phyloP scores from a whole-genome alignment of 2,888 invertebrate species.

The Epirrita christyi region DNA sequence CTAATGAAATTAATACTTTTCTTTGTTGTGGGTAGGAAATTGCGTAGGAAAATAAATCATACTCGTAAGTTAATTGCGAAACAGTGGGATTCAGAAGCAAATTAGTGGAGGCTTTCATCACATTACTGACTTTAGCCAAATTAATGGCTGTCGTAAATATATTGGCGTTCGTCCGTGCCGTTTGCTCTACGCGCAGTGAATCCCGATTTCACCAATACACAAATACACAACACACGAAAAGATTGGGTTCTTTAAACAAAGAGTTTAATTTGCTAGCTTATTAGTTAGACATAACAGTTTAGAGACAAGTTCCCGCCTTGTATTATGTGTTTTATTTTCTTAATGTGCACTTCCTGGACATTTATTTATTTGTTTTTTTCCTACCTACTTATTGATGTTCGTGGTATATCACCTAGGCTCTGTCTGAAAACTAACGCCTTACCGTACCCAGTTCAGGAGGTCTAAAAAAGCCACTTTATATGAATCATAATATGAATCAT shows the following conservation, averaged over 20 bases:
- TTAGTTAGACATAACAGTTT: too few species aligned
- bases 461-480: too few species aligned
- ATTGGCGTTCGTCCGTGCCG: slow-evolving; percentile 4
- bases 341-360: too few species aligned
- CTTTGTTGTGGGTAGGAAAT: slow-evolving; percentile 12
- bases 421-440: too few species aligned
- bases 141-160: slow-evolving; percentile 45
- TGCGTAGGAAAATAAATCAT: slow-evolving; percentile 41
- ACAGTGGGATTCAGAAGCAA: slow-evolving; percentile 33
- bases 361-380: too few species aligned
- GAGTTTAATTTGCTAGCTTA: too few species aligned
- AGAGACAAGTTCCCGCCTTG: too few species aligned
- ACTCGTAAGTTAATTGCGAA: slow-evolving; percentile 37
- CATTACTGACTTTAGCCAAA: slow-evolving; percentile 44
- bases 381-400: too few species aligned
- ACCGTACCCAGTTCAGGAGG: too few species aligned
- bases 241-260: slow-evolving; percentile 6
- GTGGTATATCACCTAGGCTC: too few species aligned
- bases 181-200: slow-evolving; percentile 15
- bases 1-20: slow-evolving; percentile 22
- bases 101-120: slow-evolving; percentile 46
- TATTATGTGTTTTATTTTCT: too few species aligned
- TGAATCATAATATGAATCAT: too few species aligned
- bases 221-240: slow-evolving; percentile 1
- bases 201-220: slow-evolving; percentile 1